Evolutionary conservation across 2,113 vertebrate genomes (phyloP), one percentile per base, ranked within the genome.

Genomic region (Naja naja): DNA sequence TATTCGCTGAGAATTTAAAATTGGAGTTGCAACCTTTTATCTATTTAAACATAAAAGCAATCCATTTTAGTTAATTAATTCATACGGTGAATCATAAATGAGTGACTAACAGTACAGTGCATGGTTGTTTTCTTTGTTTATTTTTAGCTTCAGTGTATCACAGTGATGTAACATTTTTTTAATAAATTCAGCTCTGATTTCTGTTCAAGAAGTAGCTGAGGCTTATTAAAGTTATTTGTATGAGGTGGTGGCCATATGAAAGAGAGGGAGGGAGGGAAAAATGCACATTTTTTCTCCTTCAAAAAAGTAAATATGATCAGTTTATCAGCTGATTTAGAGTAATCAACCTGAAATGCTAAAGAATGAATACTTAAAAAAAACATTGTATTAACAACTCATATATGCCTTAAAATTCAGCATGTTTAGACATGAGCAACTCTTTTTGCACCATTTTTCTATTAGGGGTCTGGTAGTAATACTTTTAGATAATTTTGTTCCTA

Each of bases 1-100:
- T 89, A 93, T 93, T 92, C 55, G 87, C 87, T 90, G 86, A 86
- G 54, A 43, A 39, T 89, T 89, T 74, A 88, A 85, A 23, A 86
- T 39, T 87, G n/a, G 8, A n/a, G 3, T 86, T 93, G 34, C 81
- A 86, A 60, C 16, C 54, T 60, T 93, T 87, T 25, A 56, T 53
- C 74, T 53, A 34, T 86, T 58, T 49, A 53, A 86, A 14, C 74
- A 87, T 60, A 87, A 64, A 89, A 90, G 20, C 87, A 92, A 52
- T 92, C 14, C 56, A 91, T 89, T 93, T 92, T 87, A 58, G 20
- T 43, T 34, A 45, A 90, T 60, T 85, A 93, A 86, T 49, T 81
- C 7, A 69, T 20, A 60, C 16, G 39, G n/a, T 22, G n/a, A 90
- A 2, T 90, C 90, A 52, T 60, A 87, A 92, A 64, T 30, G 7